phyloP scores from a whole-genome alignment of 2,113 vertebrate genomes.

The Prochilodus magdalenae region DNA sequence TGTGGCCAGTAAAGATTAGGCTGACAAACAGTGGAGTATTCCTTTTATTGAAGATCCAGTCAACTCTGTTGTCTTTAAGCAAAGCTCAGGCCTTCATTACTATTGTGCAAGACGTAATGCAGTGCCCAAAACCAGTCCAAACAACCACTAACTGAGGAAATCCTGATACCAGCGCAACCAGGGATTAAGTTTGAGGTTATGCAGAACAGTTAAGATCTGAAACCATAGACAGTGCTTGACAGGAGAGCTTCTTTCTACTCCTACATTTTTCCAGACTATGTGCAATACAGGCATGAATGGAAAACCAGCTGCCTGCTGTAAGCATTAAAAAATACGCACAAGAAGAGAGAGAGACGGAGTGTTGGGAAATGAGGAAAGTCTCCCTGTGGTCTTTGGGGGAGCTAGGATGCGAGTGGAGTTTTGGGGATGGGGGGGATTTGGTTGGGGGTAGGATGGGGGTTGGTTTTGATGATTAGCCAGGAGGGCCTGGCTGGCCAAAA shows the following conservation, averaged over 20 bases:
- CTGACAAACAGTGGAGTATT: not conserved
- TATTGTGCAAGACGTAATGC: constrained; percentile 7
- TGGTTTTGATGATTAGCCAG: constrained; percentile 25
- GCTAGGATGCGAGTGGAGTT: not conserved
- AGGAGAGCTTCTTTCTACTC: constrained; percentile 32
- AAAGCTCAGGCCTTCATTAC: not conserved
- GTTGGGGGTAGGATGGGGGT: not conserved
- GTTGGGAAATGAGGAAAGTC: constrained; percentile 4
- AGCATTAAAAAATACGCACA: constrained; percentile 35
- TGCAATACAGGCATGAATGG: constrained; percentile 52
- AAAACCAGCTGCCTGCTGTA: constrained; percentile 55
- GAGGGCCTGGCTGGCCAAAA: constrained; percentile 24
- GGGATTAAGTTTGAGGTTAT: constrained; percentile 30
- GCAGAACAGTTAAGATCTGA: constrained; percentile 16
- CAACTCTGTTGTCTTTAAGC: not conserved
- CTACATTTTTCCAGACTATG: constrained; percentile 57
- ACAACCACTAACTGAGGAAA: constrained; percentile 23
- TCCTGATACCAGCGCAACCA: constrained; percentile 21
- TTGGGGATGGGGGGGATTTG: not conserved
- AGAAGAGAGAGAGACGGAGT: constrained; percentile 10
- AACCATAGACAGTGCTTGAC: constrained; percentile 35
- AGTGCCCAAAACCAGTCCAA: constrained; percentile 11
- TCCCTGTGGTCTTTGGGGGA: constrained; percentile 1
- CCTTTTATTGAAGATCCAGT: not conserved
- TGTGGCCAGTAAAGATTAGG: not conserved